These are phyloP conservation scores for Podotricha telesiphe DNA, from an alignment of 2,888 invertebrate species.

Conservation along the genomic window DNA sequence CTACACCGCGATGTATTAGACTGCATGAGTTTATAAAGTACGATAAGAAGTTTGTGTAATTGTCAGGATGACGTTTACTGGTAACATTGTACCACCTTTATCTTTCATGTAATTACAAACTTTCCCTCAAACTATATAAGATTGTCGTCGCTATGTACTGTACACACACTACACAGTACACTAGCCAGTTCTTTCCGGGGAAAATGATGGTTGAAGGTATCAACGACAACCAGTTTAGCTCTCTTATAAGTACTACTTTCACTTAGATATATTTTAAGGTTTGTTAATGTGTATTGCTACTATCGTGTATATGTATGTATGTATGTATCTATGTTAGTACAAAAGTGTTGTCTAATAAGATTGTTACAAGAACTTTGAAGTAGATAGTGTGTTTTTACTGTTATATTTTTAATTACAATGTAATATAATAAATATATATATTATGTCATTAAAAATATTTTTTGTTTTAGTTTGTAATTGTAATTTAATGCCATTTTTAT, in stretches of 20 bases:
- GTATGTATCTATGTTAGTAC: not conserved
- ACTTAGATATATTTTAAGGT: slow-evolving; percentile 38
- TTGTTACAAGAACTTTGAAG: not conserved
- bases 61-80: slow-evolving; percentile 5
- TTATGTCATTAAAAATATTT: no score
- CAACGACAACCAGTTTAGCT: slow-evolving; percentile 46
- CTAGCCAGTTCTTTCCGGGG: slow-evolving; percentile 25
- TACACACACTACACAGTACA: not conserved
- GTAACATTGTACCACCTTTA: slow-evolving; percentile 5
- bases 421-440: no score
- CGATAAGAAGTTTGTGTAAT: slow-evolving; percentile 27
- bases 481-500: not conserved
- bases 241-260: slow-evolving; percentile 46
- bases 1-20: slow-evolving; percentile 19
- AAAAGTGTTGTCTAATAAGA: not conserved
- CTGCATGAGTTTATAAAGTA: slow-evolving; percentile 13
- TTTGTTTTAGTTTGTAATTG: no score
- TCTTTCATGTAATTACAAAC: not conserved
- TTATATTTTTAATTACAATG: no score
- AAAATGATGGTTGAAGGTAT: slow-evolving; percentile 41
- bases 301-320: not conserved
- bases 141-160: slow-evolving; percentile 9
- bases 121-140: slow-evolving; percentile 7
- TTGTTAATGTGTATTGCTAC: not conserved
- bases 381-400: not conserved